Evolutionary conservation across 2,113 vertebrate species (phyloP), one percentile per base, ranked within the genome.

Genomic region (Caretta caretta): DNA sequence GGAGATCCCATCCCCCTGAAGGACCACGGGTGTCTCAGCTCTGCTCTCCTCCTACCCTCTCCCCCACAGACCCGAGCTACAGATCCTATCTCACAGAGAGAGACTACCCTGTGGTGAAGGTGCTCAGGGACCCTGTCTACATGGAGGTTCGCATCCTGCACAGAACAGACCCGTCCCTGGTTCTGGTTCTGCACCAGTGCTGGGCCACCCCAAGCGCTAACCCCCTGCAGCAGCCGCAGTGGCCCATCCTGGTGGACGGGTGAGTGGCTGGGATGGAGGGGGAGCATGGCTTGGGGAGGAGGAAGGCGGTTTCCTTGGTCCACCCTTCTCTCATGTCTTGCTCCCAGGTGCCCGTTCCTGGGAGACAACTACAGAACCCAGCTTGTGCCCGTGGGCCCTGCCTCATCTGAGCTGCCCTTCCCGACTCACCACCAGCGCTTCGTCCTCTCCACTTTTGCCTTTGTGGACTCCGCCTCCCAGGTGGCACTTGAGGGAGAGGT

Each of bases 161-260:
- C 17, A 98, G 96, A 93, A 97, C 96, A 3, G 98, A 99, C 92
- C 98, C 98, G 2, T 29, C 48, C 2, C 95, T 99, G 82, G 97
- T 95, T 49, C 96, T 99, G 94, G 90, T 94, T 83, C 97, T 99
- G 86, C 97, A 98, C 57, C 95, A 95, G 91, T 99, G 98, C 94
- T 98, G 98, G 99, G 98, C 98, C 75, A 98, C 98, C 2, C 83
- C 96, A 20, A 69, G 92, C 2, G 3, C 97, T 83, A 93, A 69
- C 49, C 95, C 98, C 46, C 87, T 97, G 69, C 86, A 94, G 84
- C 86, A 91, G 38, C 97, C 97, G 3, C 97, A 98, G 75, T 98
- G 98, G 98, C 97, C 98, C 86, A 88, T 99, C 57, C 90, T 99
- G 83, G 87, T 97, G 20, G 80, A 98, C 8, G 97, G 98, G 98